Conservation (phyloP, 2,113 vertebrate genomes). For the Arenaria interpres region DNA sequence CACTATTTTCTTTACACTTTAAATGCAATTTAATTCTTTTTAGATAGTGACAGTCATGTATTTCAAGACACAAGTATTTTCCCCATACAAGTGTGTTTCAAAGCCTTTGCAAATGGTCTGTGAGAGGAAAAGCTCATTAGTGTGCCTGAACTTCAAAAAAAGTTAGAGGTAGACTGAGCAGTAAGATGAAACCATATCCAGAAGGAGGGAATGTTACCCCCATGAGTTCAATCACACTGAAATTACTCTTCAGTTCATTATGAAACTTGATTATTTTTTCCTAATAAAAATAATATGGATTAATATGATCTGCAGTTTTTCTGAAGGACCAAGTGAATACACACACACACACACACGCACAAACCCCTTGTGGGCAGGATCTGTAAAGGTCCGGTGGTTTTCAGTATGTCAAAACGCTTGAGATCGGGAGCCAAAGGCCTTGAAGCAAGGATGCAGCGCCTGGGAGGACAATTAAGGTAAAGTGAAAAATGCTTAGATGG, state of each 20-base stretch:
- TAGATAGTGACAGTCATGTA: neutral
- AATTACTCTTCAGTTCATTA: neutral
- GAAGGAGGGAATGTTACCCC: neutral
- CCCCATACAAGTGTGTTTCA: neutral
- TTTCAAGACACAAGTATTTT: conserved; percentile 10
- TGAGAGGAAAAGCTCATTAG: conserved; percentile 4
- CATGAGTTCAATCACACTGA: neutral
- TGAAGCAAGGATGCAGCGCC: neutral
- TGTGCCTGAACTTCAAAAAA: neutral
- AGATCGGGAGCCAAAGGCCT: neutral
- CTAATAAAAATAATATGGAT: neutral
- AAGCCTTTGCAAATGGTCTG: conserved; percentile 10
- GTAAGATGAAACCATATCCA: neutral
- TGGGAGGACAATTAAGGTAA: neutral
- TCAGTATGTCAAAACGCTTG: neutral
- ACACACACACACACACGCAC: neutral
- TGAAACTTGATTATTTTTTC: neutral
- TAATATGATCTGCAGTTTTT: neutral
- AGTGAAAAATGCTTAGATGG: neutral
- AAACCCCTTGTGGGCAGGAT: neutral
- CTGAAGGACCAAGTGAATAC: neutral
- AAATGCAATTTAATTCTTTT: neutral
- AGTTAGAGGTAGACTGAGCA: neutral
- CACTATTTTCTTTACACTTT: neutral
- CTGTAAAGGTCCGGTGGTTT: neutral